Evolutionary conservation across 1,140 invertebrate species (phyloP), one percentile per base, ranked within the genome.

Genomic region (Cheumatopsyche charites): DNA sequence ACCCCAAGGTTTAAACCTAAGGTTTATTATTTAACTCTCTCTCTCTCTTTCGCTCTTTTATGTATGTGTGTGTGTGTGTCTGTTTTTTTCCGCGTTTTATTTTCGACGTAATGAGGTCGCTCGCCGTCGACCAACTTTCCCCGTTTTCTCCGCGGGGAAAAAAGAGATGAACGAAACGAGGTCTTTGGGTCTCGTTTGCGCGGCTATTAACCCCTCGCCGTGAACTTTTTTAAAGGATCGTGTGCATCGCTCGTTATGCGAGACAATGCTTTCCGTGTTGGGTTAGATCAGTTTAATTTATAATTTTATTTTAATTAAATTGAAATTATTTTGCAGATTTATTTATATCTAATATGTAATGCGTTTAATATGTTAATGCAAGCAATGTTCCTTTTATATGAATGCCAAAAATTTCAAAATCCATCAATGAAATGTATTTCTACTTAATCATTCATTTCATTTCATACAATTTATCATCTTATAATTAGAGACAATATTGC

Each of bases 71-170:
- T n/a, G n/a, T n/a, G n/a, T n/a, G n/a, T n/a, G n/a, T n/a, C n/a
- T 29, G 43, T 15, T 19, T 65, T 42, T 17, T 65, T 65, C 6
- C 1, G 41, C 72, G 67, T 41, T 63, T 66, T 36, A 58, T 41
- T 65, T 25, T 19, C 61, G 21, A 5, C 41, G 45, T 73, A 73
- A 73, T 73, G 71, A 73, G 71, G 71, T 73, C 71, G 45, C 45
- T 12, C 49, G 26, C 62, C 29, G 19, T 6, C 55, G 55, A 58
- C 47, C 62, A 29, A 69, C 67, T 29, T 36, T 55, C 41, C 68
- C 58, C 19, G 11, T 61, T 45, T 23, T 23, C 70, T 11, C 71
- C 55, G 43, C 13, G 49, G 23, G 4, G 21, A 55, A 9, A 17
- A 52, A 52, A 17, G 1, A n/a, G 19, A 52, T 19, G n/a, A 62